phyloP scores from a whole-genome alignment of 1,140 invertebrate genomes.

The Venturia canescens region DNA sequence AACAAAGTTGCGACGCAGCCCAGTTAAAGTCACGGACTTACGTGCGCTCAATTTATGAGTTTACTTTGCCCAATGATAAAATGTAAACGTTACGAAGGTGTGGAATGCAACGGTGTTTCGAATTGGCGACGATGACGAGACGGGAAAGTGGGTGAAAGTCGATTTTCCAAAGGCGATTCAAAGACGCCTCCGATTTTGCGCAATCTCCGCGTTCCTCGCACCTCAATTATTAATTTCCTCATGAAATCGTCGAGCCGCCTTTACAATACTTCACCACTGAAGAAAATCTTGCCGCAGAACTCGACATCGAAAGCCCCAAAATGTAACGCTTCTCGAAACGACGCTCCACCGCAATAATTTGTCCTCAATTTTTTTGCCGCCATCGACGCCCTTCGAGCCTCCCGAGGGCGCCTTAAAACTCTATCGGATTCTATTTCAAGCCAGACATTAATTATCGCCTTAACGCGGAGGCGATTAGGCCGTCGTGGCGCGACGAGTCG shows the following conservation, averaged over 20 bases:
- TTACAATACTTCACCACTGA: no score
- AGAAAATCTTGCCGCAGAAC: no score
- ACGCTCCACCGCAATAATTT: no score
- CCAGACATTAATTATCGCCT: slow-evolving; percentile 4
- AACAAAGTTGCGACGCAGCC: slow-evolving; percentile 20
- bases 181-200: slow-evolving; percentile 31
- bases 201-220: no score
- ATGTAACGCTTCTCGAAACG: no score
- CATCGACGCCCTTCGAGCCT: not conserved
- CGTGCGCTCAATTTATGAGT: not conserved
- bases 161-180: slow-evolving; percentile 47
- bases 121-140: slow-evolving; percentile 7
- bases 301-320: no score
- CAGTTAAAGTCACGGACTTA: not conserved
- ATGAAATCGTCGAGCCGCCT: no score
- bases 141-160: slow-evolving; percentile 57
- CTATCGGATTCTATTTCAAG: not conserved
- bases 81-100: slow-evolving; percentile 19
- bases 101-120: slow-evolving; percentile 32
- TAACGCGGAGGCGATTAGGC: not conserved
- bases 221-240: not conserved
- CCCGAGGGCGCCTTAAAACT: slow-evolving; percentile 33
- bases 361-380: not conserved
- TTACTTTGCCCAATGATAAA: not conserved
- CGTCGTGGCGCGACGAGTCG: not conserved